A percentile compares a stretch with the other conserved stretches of the same genome.
Conservation (phyloP, 2,113 vertebrate species). For the Aegithalos caudatus region DNA sequence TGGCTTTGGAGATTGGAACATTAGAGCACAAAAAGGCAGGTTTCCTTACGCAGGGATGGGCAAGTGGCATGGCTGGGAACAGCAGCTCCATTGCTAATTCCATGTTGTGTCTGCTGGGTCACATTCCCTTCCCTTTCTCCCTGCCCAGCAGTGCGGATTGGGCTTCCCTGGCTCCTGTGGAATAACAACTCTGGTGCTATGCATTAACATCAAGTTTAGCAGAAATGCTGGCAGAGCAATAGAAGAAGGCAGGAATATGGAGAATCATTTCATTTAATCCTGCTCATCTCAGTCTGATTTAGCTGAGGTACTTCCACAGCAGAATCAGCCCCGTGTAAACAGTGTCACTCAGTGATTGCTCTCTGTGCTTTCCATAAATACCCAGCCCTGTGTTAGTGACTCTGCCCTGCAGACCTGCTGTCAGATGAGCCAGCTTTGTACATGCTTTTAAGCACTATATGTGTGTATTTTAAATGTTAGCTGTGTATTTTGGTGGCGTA, state of each 20-base stretch:
- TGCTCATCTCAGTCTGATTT: neutral
- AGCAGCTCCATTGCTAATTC: neutral
- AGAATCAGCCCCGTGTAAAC: neutral
- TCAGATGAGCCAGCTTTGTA: neutral
- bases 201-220: neutral
- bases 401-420: neutral
- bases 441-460: neutral
- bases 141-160: neutral
- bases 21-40: neutral
- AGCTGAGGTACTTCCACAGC: neutral
- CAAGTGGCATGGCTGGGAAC: neutral
- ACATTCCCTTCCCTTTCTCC: neutral
- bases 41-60: neutral
- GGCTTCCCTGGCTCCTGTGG: neutral
- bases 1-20: neutral
- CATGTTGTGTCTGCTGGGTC: neutral
- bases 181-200: neutral
- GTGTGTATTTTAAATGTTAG: slow-evolving; percentile 9
- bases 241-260: neutral
- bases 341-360: neutral
- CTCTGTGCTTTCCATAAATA: neutral
- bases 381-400: neutral
- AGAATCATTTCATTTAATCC: neutral
- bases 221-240: neutral
- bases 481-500: neutral